Base-by-base conservation (phyloP, 2,113 vertebrate genomes). In the Anser brachyrhynchus region DNA sequence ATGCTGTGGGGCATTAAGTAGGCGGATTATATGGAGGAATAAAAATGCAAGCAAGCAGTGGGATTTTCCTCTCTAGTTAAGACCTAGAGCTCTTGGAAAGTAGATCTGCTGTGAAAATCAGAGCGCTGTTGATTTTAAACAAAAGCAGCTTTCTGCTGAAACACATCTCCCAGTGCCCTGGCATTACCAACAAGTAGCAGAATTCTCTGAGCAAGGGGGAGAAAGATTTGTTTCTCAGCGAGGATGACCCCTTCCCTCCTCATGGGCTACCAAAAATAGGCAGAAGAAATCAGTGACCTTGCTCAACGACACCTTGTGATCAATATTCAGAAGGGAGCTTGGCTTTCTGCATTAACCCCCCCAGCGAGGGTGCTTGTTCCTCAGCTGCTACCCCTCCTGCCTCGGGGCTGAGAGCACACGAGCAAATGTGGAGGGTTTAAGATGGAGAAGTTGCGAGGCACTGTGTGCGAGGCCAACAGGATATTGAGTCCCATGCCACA, bases 381-480 rank as follows among this genome's bases (percentile, higher is more conserved):
- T 33, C 71, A 54, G 39, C n/a, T 22, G 35, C 44, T n/a, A 61
- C 64, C 37, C 43, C 49, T 65, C 43, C 26, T 26, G 44, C 29
- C 73, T 35, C 18, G 16, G 26, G 31, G 25, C 46, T 39, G 51
- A 80, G 52, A 15, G 13, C 70, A 18, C 0, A 1, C 14, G 21
- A 35, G 52, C n/a, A 43, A 14, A 55, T 2, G 2, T 5, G 23
- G 69, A 44, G 41, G 54, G 22, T 6, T 83, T 55, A 25, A 49
- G 33, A 39, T 33, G 22, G 54, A 55, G 69, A 37, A 52, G 15
- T 61, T 29, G 41, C 2, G 1, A 44, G 51, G 72, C 78, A 28
- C 39, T 33, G 16, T 22, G 31, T 1, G 0, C 0, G 1, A 54
- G 82, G 35, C 39, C 4, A 6, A 73, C 23, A 49, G 57, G 58